These are phyloP conservation scores for Champsocephalus gunnari DNA, from an alignment of 2,797 vertebrate species.

Conservation along the genomic window DNA sequence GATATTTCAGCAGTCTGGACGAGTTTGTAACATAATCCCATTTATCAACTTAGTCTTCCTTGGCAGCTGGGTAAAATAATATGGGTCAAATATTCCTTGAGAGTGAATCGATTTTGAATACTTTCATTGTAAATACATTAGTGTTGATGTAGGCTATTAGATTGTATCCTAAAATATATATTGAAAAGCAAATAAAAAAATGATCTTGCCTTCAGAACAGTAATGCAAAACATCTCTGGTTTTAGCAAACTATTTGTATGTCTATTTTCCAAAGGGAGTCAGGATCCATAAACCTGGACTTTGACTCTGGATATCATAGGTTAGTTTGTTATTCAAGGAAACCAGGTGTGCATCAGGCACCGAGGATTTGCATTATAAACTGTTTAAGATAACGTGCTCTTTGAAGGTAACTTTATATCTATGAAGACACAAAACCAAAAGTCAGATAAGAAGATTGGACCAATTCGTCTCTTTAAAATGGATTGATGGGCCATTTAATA, in stretches of 20 bases:
- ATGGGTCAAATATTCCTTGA: neutral
- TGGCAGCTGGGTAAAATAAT: neutral
- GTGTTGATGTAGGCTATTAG: neutral
- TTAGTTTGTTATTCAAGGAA: neutral
- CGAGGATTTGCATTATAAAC: neutral
- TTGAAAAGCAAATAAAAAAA: neutral
- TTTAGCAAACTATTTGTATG: neutral
- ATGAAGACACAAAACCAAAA: neutral
- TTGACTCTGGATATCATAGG: conserved; percentile 5
- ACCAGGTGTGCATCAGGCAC: neutral
- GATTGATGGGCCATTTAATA: neutral
- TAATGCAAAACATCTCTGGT: neutral
- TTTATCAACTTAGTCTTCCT: neutral
- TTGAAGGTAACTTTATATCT: conserved; percentile 5
- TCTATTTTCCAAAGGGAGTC: neutral
- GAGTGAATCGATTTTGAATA: neutral
- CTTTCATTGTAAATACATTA: neutral
- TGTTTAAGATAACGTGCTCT: neutral
- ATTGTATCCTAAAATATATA: conserved; percentile 4
- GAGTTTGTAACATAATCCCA: conserved; percentile 1
- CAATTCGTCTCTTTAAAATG: neutral
- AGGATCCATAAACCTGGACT: neutral
- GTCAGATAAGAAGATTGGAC: neutral
- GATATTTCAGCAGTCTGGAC: conserved; percentile 9
- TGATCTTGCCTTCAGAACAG: neutral